phyloP scores from a whole-genome alignment of 2,113 vertebrate species.

The Amblyopsis rosae region DNA sequence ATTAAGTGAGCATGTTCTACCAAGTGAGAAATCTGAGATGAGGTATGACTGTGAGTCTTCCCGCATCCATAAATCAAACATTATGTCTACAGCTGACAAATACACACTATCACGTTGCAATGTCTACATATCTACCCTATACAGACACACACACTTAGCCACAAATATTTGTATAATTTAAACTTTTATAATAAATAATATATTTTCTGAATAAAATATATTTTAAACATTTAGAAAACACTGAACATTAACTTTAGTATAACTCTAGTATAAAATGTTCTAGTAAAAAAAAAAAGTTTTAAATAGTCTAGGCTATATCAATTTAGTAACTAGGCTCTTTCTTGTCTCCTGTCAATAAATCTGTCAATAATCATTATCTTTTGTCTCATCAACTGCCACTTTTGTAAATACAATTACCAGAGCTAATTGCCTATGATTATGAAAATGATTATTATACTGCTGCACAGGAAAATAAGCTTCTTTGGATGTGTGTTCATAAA shows the following conservation, averaged over 20 bases:
- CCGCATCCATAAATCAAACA: slow-evolving; percentile 66
- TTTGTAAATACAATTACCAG: slow-evolving; percentile 65
- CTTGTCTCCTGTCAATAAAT: slow-evolving; percentile 23
- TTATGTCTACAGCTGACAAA: slow-evolving; percentile 61
- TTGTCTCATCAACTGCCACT: slow-evolving; percentile 55
- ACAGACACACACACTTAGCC: background rate
- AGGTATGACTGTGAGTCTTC: slow-evolving; percentile 37
- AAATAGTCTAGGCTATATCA: too few relatives aligned
- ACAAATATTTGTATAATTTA: background rate
- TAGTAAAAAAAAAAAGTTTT: too few relatives aligned
- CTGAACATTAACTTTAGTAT: background rate
- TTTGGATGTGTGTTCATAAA: slow-evolving; percentile 47
- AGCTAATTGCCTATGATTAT: slow-evolving; percentile 72
- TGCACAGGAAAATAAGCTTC: slow-evolving; percentile 25
- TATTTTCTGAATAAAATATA: background rate
- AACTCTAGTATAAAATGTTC: too few relatives aligned
- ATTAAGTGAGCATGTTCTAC: slow-evolving; percentile 41
- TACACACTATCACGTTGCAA: slow-evolving; percentile 53
- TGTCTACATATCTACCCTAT: slow-evolving; percentile 32
- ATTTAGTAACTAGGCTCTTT: background rate
- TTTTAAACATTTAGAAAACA: background rate
- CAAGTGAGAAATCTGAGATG: slow-evolving; percentile 54
- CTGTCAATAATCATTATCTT: slow-evolving; percentile 44
- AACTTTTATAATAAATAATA: background rate
- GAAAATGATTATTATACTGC: slow-evolving; percentile 65